These are phyloP conservation scores for Drosophila mayri DNA, from an alignment of 1,140 invertebrate genomes.

Conservation along the genomic window DNA sequence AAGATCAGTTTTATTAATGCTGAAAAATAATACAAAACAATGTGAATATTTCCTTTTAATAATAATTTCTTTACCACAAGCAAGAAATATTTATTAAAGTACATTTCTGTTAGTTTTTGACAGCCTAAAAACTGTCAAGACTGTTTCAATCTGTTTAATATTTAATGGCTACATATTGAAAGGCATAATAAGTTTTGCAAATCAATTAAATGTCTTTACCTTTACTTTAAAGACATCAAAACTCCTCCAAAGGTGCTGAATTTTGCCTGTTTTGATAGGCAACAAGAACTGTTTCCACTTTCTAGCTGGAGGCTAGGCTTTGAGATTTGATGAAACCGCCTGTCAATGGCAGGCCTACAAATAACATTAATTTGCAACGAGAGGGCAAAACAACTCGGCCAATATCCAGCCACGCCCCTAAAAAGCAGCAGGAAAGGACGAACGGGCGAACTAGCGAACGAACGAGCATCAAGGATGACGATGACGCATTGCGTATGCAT, in stretches of 20 bases:
- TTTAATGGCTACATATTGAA: not conserved
- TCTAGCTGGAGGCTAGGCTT: slow-evolving; percentile 17
- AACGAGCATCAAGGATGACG: slow-evolving; percentile 48
- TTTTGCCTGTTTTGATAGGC: not conserved
- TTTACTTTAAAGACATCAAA: not conserved
- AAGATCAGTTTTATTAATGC: not conserved
- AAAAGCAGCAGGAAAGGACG: not conserved
- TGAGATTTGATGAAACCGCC: slow-evolving; percentile 20
- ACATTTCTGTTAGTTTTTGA: not conserved
- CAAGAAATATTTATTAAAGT: not conserved
- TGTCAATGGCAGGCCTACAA: slow-evolving; percentile 66
- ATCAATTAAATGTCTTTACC: slow-evolving; percentile 2
- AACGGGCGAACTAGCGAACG: not conserved
- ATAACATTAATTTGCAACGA: slow-evolving; percentile 70
- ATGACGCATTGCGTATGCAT: slow-evolving; percentile 78
- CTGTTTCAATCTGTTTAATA: slow-evolving; percentile 5
- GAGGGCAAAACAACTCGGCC: slow-evolving; percentile 43
- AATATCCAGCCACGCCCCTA: slow-evolving; percentile 10
- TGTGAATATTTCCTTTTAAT: not conserved
- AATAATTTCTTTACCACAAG: not conserved
- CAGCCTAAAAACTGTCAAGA: not conserved
- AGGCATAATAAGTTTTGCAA: not conserved
- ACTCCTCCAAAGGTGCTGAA: not conserved
- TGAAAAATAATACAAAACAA: not conserved
- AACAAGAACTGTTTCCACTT: slow-evolving; percentile 14